Evolutionary conservation across 2,797 vertebrate genomes (phyloP), one percentile per base, ranked within the genome.

Genomic region (Aldrovandia affinis): DNA sequence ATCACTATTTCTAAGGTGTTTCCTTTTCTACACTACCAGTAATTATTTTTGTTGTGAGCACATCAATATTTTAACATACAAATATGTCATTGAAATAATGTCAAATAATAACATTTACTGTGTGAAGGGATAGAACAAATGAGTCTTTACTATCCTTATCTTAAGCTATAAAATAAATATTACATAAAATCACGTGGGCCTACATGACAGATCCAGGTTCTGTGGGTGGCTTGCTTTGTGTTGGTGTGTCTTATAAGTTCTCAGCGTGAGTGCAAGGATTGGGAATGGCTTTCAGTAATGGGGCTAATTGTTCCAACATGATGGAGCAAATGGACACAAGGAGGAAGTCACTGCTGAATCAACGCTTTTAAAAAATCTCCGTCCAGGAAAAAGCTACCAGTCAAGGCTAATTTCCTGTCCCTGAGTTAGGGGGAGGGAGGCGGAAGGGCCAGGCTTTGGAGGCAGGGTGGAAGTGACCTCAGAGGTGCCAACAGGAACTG

Each of bases 381-480:
- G 22, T 82, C 63, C 81, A 82, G 81, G 59, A 52, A 82, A 81
- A 65, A 28, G 39, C 30, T 65, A 25, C 47, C n/a, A n/a, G 79
- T 65, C 61, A 68, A 25, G 77, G 36, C 44, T 15, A 15, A 79
- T 52, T 79, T 79, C 47, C 77, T 79, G 47, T 52, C 44, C 22
- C 77, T 50, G n/a, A 52, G 25, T 10, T 36, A 3, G 44, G 42
- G 22, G 44, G 8, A 28, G 77, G 44, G 44, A n/a, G 77, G n/a
- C 25, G 77, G 77, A 50, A 79, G 77, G 77, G 77, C n/a, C 8
- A 28, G 28, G 70, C 30, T 28, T 68, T 68, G 63, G 5, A 33
- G 63, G 63, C 63, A 68, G 63, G n/a, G 30, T 75, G 70, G 70
- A 39, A 75, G 30, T 70, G n/a, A 70, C 65, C n/a, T 28, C 65